These are phyloP conservation scores for Amiota minor DNA, from an alignment of 2,888 invertebrate species.

Conservation along the genomic window DNA sequence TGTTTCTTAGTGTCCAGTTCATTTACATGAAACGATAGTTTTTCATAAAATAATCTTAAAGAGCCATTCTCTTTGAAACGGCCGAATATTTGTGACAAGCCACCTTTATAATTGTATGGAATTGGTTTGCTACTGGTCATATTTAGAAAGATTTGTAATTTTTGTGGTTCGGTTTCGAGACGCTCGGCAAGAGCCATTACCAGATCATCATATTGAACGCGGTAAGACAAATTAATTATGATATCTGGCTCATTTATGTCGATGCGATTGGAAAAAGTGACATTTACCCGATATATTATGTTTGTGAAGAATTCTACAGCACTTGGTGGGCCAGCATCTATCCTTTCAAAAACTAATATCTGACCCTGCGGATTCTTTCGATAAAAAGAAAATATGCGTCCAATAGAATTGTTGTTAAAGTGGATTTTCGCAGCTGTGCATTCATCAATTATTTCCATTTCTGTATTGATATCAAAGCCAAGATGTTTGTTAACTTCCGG, in stretches of 20 bases:
- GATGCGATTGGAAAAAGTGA: constrained; percentile 96
- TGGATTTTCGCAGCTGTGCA: constrained; percentile 68
- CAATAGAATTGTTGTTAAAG: constrained; percentile 80
- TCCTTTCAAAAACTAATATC: constrained; percentile 96
- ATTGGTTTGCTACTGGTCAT: constrained; percentile 78
- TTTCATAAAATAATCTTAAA: constrained; percentile 96
- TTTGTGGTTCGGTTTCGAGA: constrained; percentile 92
- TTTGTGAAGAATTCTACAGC: constrained; percentile 95
- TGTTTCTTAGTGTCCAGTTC: constrained; percentile 98
- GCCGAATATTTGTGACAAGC: background rate
- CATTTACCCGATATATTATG: constrained; percentile 89
- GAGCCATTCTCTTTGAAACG: constrained; percentile 72
- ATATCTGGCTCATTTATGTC: constrained; percentile 88
- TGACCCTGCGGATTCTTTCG: constrained; percentile 93
- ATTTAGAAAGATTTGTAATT: constrained; percentile 97
- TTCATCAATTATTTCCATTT: constrained; percentile 90
- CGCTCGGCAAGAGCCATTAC: constrained; percentile 93
- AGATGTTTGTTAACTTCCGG: constrained; percentile 91
- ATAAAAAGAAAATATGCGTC: constrained; percentile 81
- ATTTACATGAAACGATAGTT: constrained; percentile 95
- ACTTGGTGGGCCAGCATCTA: constrained; percentile 89
- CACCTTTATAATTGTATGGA: background rate
- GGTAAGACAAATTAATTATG: constrained; percentile 91
- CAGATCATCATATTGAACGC: constrained; percentile 96
- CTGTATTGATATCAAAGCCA: constrained; percentile 89